A percentile compares a stretch with the other conserved stretches of the same genome.
Conservation (phyloP, 2,888 invertebrate species). For the Sarcophaga variegata region DNA sequence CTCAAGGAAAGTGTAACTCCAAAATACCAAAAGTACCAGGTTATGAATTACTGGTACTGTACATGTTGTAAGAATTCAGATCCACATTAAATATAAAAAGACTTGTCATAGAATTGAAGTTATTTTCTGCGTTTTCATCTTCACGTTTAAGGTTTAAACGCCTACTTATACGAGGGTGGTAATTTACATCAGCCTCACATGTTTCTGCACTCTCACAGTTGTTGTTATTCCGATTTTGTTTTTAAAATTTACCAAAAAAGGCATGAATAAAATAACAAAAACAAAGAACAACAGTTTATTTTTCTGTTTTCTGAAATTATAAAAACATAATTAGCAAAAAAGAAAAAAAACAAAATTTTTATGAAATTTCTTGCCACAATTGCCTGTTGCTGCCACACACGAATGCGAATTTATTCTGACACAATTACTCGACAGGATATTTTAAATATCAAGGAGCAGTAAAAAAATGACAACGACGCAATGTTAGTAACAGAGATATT, state of each 20-base stretch:
- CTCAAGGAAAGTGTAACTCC: too few species aligned
- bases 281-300: conserved; percentile 45
- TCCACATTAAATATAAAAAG: neutral
- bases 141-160: neutral
- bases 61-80: too few species aligned
- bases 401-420: neutral
- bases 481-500: neutral
- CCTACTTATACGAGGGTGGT: neutral
- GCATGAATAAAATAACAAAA: conserved; percentile 33
- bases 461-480: neutral
- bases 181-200: neutral
- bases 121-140: neutral
- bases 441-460: neutral
- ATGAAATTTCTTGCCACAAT: neutral
- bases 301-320: conserved; percentile 35
- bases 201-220: neutral
- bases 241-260: conserved; percentile 12
- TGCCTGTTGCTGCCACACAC: conserved; percentile 61
- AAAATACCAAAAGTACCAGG: too few species aligned
- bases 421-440: conserved; percentile 20
- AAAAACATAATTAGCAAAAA: conserved; percentile 68
- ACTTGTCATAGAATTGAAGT: too few species aligned
- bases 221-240: conserved; percentile 17
- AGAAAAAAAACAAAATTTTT: neutral
- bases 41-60: too few species aligned